phyloP scores from a whole-genome alignment of 2,797 vertebrate species.

The Gouania willdenowi region DNA sequence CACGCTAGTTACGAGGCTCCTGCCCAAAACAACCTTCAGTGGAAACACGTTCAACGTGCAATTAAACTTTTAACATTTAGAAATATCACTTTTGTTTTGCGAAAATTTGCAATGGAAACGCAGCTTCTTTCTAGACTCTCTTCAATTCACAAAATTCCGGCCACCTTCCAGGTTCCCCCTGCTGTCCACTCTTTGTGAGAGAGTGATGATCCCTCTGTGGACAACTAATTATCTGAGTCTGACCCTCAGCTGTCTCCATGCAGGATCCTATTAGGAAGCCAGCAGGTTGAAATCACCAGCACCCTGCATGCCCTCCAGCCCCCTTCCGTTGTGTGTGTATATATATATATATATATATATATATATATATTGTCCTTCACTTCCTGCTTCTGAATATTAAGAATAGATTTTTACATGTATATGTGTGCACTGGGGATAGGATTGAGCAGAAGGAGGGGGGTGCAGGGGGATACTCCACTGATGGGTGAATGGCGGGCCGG shows the following conservation, averaged over 20 bases:
- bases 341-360: too few species aligned
- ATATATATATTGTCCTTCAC: constrained; percentile 78
- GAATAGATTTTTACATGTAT: constrained; percentile 98
- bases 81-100: too few species aligned
- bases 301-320: constrained; percentile 82
- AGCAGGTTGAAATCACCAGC: constrained; percentile 86
- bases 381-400: constrained; percentile 98
- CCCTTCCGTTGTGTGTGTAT: constrained; percentile 68
- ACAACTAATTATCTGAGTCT: constrained; percentile 94
- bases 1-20: too few species aligned
- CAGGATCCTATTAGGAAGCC: constrained; percentile 95
- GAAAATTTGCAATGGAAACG: too few species aligned
- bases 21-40: too few species aligned
- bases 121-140: constrained; percentile 60
- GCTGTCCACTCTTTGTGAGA: constrained; percentile 62
- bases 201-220: constrained; percentile 75
- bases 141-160: constrained; percentile 45
- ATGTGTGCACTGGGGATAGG: constrained; percentile 77
- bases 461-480: constrained; percentile 60
- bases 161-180: constrained; percentile 43
- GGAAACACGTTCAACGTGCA: too few species aligned
- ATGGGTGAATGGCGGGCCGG: constrained; percentile 78
- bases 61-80: too few species aligned
- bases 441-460: constrained; percentile 52
- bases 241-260: constrained; percentile 95